Evolutionary conservation across 2,797 vertebrate species (phyloP), one percentile per base, ranked within the genome.

Genomic region (Merluccius polli): DNA sequence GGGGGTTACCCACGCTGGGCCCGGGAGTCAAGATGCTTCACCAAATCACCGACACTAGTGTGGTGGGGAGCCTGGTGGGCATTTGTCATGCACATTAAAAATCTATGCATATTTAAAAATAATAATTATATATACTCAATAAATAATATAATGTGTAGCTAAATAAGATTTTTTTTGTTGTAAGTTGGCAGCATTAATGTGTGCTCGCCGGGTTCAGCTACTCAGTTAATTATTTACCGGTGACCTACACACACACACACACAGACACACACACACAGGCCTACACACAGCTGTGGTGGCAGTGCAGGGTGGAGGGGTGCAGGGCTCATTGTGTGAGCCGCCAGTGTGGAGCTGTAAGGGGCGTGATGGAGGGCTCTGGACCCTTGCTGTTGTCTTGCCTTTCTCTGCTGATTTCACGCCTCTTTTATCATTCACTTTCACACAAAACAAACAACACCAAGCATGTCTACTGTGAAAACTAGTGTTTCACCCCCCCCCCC

Each of bases 391-490:
- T 98, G 96, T 96, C 95, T 93, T 95, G 94, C 95, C 94, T 97
- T 98, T 98, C 96, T 98, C 95, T 95, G 93, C 95, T 95, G 95
- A 99, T 99, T 99, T 99, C 97, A 99, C 97, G 97, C 95, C 97
- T 99, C 97, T 97, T 99, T 99, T 98, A 98, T 99, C 97, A 98
- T 97, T 96, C 95, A 95, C 96, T 97, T 96, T 96, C 96, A 95
- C 95, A 97, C 95, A 98, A 98, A 98, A 98, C 97, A 98, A 99
- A 99, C 96, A 98, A 96, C 96, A 96, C 95, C 92, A 92, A 92
- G 94, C 90, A 96, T 95, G 96, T 97, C 96, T 52, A 52, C 48
- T 21, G 18, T 52, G 48, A 18, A 52, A 52, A 21, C 18, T n/a
- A n/a, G 48, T 52, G 2, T 52, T 3, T 48, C 16, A 16, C 44